Base-by-base conservation (phyloP, 2,113 vertebrate genomes). In the Uropsilus gracilis region DNA sequence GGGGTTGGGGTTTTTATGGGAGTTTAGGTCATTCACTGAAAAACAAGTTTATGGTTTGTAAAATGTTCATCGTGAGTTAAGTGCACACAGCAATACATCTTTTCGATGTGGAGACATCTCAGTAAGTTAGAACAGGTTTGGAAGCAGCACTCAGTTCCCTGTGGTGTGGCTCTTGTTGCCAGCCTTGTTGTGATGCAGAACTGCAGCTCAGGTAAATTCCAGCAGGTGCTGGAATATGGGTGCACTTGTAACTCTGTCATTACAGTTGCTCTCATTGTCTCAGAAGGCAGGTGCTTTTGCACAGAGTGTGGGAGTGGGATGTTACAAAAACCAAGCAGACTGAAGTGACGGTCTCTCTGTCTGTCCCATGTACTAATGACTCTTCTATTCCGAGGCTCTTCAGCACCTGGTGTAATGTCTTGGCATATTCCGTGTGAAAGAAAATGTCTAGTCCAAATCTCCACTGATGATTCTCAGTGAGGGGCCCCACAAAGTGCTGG, bases 361-460 rank as follows among this genome's bases (percentile, higher is more conserved):
- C 8, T 6, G 14, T 37, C 57, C 32, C 18, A 1, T 5, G 22
- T 5, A 3, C n/a, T 75, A 11, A 1, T 26, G 55, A n/a, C 72
- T 48, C 2, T 0, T 55, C 44, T 20, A n/a, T 63, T 76, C 80
- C 24, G 50, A 77, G 69, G 39, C 26, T 26, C 48, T 7, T 57
- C n/a, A 4, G 53, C 57, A 24, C 55, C 4, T 4, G n/a, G 46
- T 66, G 22, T 30, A 20, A 17, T 87, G 7, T 50, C 22, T 39
- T 46, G 81, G 59, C 17, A 61, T 64, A 28, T 53, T 86, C 80
- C 75, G n/a, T 89, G 32, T 48, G 75, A 84, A 53, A 76, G 42
- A 80, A 59, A 73, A 39, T 22, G 16, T 17, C 20, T 55, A 9
- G 14, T 28, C 86, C 26, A 14, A 17, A 13, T 71, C 22, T 93